These are phyloP conservation scores for Brachionus asplanchnoidis DNA, from an alignment of 1,140 invertebrate genomes.

Conservation along the genomic window DNA sequence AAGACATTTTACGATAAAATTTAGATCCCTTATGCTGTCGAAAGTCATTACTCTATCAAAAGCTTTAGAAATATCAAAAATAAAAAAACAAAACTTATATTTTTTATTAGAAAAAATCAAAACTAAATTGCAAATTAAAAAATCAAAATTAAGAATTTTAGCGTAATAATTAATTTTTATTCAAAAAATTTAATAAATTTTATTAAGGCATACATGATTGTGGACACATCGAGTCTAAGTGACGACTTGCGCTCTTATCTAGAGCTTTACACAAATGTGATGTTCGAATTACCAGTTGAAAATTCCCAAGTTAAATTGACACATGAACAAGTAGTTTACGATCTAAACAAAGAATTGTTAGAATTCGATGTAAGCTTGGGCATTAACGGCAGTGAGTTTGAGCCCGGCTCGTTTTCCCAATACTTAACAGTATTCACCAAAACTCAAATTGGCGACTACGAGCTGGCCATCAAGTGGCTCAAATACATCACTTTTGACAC, in stretches of 20 bases:
- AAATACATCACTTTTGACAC: constrained; percentile 69
- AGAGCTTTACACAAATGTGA: constrained; percentile 66
- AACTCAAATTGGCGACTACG: constrained; percentile 62
- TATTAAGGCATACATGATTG: constrained; percentile 56
- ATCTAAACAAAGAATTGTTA: constrained; percentile 70
- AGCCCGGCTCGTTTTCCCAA: constrained; percentile 15
- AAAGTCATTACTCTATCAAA: too few relatives aligned
- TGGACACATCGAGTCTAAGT: constrained; percentile 68
- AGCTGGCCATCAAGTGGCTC: constrained; percentile 69
- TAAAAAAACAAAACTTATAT: too few relatives aligned
- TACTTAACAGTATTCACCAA: constrained; percentile 25
- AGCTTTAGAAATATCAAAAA: too few relatives aligned
- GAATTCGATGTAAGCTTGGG: constrained; percentile 63
- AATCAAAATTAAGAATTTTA: too few relatives aligned
- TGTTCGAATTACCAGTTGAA: constrained; percentile 62
- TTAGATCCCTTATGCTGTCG: too few relatives aligned
- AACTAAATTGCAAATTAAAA: too few relatives aligned
- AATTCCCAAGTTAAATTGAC: constrained; percentile 60
- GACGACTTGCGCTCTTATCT: constrained; percentile 65
- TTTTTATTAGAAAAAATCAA: too few relatives aligned
- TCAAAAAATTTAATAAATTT: neutral
- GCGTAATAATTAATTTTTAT: too few relatives aligned
- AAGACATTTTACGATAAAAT: too few relatives aligned
- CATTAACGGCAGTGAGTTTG: constrained; percentile 53
- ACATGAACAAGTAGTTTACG: constrained; percentile 67